Evolutionary conservation across 2,888 invertebrate genomes (phyloP).

Genomic region (Aphrophora alni): DNA sequence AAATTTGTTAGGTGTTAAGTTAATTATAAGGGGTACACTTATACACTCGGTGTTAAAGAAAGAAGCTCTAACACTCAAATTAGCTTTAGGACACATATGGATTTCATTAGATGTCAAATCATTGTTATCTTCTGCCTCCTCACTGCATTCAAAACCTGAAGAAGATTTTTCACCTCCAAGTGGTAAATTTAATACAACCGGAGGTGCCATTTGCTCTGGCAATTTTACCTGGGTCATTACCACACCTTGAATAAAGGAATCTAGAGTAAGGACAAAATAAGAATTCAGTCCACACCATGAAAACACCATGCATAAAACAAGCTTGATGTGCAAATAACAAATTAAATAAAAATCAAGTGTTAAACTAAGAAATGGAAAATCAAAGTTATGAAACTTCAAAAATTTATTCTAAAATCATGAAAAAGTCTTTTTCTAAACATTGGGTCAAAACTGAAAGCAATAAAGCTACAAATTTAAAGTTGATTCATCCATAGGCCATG

Average conservation of each 20-base stretch:
- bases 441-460: too few relatives aligned
- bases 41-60: not conserved
- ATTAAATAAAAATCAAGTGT: not conserved
- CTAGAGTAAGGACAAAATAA: constrained; percentile 1
- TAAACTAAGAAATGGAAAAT: not conserved
- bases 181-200: not conserved
- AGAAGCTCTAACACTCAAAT: not conserved
- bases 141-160: not conserved
- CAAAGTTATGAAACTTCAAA: not conserved
- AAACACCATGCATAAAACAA: not conserved
- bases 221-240: not conserved
- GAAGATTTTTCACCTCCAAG: not conserved
- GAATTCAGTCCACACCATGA: not conserved
- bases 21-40: not conserved
- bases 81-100: not conserved
- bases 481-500: too few relatives aligned
- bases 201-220: not conserved
- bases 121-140: not conserved
- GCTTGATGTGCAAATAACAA: not conserved
- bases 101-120: not conserved
- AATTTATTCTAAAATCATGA: too few relatives aligned
- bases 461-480: too few relatives aligned
- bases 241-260: not conserved
- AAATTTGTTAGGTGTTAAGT: not conserved
- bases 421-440: too few relatives aligned